Evolutionary conservation across 2,888 invertebrate species (phyloP).

Genomic region (Chrysodeixis includens): DNA sequence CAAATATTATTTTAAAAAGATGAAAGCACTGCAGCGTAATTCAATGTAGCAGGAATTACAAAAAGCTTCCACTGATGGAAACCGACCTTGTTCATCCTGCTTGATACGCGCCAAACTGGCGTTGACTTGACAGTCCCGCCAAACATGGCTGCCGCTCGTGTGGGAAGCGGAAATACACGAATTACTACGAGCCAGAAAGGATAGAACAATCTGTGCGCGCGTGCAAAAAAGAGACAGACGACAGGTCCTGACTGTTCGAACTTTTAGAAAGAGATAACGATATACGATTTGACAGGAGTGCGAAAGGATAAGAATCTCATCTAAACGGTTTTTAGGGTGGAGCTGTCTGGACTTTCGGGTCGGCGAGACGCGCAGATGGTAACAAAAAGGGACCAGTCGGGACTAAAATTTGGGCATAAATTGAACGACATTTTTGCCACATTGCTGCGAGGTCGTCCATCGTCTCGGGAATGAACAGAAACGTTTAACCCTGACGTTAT

Average conservation of each 20-base stretch:
- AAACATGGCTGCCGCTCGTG: conserved; percentile 88
- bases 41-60: conserved; percentile 59
- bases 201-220: conserved; percentile 77
- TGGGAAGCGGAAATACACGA: conserved; percentile 88
- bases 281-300: conserved; percentile 79
- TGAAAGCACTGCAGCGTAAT: conserved; percentile 50
- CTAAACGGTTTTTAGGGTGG: conserved; percentile 89
- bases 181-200: conserved; percentile 85
- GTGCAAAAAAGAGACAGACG: conserved; percentile 84
- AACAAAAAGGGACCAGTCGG: conserved; percentile 87
- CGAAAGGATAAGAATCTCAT: conserved; percentile 81
- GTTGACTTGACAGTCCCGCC: conserved; percentile 87
- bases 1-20: conserved; percentile 44
- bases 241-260: conserved; percentile 82
- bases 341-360: conserved; percentile 87
- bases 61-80: conserved; percentile 71
- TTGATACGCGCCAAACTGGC: conserved; percentile 87
- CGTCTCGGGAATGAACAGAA: conserved; percentile 69
- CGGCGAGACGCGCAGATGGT: conserved; percentile 85
- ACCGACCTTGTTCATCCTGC: conserved; percentile 83
- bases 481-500: conserved; percentile 55
- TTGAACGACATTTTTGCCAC: conserved; percentile 88
- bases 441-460: conserved; percentile 73
- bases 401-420: conserved; percentile 86
- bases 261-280: conserved; percentile 81